Conservation (phyloP, 2,888 invertebrate species). For the Acanthacorydalis orientalis region DNA sequence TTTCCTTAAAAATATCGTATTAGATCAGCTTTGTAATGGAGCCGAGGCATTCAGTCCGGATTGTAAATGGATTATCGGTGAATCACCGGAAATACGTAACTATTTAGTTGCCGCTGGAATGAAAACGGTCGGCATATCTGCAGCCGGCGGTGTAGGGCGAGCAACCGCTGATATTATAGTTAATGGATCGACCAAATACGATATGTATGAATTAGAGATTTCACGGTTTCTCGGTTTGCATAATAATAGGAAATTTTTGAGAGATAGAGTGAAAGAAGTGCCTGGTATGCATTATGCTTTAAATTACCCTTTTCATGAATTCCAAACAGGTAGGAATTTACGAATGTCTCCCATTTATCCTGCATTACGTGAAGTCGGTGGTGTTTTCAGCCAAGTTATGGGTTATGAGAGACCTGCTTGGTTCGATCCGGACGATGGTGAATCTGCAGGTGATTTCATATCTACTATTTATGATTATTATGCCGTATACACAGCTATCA, state of each 20-base stretch:
- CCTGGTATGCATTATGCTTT: slow-evolving; percentile 77
- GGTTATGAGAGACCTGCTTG: slow-evolving; percentile 92
- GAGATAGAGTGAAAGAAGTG: slow-evolving; percentile 82
- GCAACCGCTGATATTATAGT: slow-evolving; percentile 78
- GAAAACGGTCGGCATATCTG: slow-evolving; percentile 90
- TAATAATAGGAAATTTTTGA: slow-evolving; percentile 82
- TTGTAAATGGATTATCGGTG: slow-evolving; percentile 89
- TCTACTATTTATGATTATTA: background rate
- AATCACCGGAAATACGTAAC: slow-evolving; percentile 79
- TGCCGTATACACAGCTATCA: too few relatives aligned
- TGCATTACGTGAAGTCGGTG: slow-evolving; percentile 75
- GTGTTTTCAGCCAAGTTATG: slow-evolving; percentile 93
- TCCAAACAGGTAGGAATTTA: slow-evolving; percentile 72
- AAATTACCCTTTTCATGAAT: slow-evolving; percentile 73
- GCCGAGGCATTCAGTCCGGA: slow-evolving; percentile 95
- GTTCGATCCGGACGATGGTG: slow-evolving; percentile 47
- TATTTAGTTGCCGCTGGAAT: slow-evolving; percentile 90
- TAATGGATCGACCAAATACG: slow-evolving; percentile 61
- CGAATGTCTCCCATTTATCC: slow-evolving; percentile 92
- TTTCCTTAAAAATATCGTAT: slow-evolving; percentile 48
- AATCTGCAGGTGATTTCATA: background rate
- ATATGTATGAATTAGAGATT: slow-evolving; percentile 80
- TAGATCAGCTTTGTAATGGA: slow-evolving; percentile 72
- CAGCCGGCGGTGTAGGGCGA: slow-evolving; percentile 88
- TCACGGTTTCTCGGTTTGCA: slow-evolving; percentile 82